A percentile compares a stretch with the other conserved stretches of the same genome.
Evolutionary conservation across 2,797 vertebrate species (phyloP).

Genomic region (Knipowitschia caucasica): DNA sequence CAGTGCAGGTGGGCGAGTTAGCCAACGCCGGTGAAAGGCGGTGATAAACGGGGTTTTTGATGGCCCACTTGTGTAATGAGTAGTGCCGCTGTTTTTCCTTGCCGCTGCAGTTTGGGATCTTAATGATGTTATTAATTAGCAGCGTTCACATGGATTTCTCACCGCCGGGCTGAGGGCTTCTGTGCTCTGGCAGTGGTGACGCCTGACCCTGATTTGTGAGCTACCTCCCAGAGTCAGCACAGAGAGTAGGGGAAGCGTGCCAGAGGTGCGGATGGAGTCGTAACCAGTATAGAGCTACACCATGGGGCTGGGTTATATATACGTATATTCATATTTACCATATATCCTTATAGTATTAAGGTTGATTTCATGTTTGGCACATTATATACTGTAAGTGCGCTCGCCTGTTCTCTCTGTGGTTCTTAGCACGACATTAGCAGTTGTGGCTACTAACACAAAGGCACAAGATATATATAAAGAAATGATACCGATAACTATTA

Average conservation of each 20-base stretch:
- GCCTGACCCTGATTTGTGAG: slow-evolving; percentile 54
- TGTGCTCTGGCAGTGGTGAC: slow-evolving; percentile 29
- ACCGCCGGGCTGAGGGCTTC: slow-evolving; percentile 29
- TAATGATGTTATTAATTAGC: slow-evolving; percentile 71
- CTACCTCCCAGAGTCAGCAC: slow-evolving; percentile 7
- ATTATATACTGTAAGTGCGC: too few relatives aligned
- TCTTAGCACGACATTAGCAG: too few relatives aligned
- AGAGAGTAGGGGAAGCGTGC: slow-evolving; percentile 11
- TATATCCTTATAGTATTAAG: too few relatives aligned
- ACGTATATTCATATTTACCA: too few relatives aligned
- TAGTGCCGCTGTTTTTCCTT: slow-evolving; percentile 43
- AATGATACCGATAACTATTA: too few relatives aligned
- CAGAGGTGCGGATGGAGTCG: too few relatives aligned
- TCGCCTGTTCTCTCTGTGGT: too few relatives aligned
- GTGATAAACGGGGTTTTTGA: slow-evolving; percentile 14
- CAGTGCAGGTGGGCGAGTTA: not conserved
- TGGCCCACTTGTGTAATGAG: slow-evolving; percentile 48
- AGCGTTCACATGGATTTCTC: slow-evolving; percentile 47
- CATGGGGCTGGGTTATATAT: too few relatives aligned
- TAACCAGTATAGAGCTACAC: too few relatives aligned
- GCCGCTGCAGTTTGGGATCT: slow-evolving; percentile 58
- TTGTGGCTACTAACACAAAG: too few relatives aligned
- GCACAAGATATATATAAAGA: too few relatives aligned
- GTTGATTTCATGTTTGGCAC: too few relatives aligned
- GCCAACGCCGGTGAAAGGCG: not conserved